Base-by-base conservation (phyloP, 2,797 vertebrate genomes). In the Alfaro cultratus region DNA sequence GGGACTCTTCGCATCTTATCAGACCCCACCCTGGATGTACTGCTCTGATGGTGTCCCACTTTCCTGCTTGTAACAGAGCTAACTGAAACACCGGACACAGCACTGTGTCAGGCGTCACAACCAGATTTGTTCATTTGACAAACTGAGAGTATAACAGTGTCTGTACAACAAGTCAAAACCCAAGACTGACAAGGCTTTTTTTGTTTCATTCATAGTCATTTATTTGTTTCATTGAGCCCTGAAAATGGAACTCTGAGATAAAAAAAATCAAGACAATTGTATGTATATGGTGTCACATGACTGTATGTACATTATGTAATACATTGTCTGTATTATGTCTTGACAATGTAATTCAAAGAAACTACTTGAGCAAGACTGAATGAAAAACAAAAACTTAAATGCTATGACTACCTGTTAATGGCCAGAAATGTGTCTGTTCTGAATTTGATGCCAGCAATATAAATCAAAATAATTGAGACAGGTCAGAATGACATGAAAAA, bases 1-100 rank as follows among this genome's bases (percentile, higher is more conserved):
- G 91, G 80, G 91, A 87, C 43, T 73, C 73, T 74, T 82, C 41
- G 31, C 83, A 83, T 91, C 86, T 90, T 83, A 91, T 91, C 86
- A 80, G 76, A 64, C 76, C 76, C 62, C 85, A 71, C 78, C 87
- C 80, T 31, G 43, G 43, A 72, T 46, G 31, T 75, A 79, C 75
- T 80, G 77, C 71, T 80, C 64, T 80, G 71, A 68, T 77, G 76
- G 72, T 76, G 92, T 92, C 90, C 88, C 85, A 90, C 86, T 93
- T 94, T 86, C 80, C 39, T 51, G 80, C 77, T 79, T 80, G 29
- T 79, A 91, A 81, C 72, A 81, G 78, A 77, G 51, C 36, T 46
- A 55, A 83, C 51, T 84, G 70, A 86, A 77, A 60, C 29, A 55
- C 73, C 68, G n/a, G 41, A 18, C n/a, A 74, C 41, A 70, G 55